Evolutionary conservation across 2,888 invertebrate species (phyloP).

Genomic region (Hirtodrosophila confusa): DNA sequence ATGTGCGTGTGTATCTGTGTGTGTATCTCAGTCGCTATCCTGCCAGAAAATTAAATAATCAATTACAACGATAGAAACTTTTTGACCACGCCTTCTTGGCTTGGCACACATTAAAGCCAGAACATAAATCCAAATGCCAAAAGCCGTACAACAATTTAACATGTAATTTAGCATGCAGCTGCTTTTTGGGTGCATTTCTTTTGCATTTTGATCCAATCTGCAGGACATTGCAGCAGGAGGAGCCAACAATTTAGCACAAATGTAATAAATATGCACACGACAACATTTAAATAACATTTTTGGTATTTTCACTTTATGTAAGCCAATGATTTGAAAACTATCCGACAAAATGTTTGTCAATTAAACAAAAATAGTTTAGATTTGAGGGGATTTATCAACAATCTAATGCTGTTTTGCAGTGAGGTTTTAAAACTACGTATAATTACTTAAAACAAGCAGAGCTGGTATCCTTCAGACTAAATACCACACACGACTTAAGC

Average conservation of each 20-base stretch:
- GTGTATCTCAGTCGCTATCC: conserved; percentile 1
- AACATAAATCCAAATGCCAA: conserved; percentile 67
- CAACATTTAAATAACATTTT: conserved; percentile 9
- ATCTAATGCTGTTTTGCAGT: conserved; percentile 36
- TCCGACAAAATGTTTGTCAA: conserved; percentile 20
- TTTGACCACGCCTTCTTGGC: conserved; percentile 40
- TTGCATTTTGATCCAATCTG: conserved; percentile 54
- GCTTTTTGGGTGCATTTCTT: conserved; percentile 39
- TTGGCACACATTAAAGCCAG: background rate
- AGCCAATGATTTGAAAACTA: too few relatives aligned
- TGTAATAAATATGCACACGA: too few relatives aligned
- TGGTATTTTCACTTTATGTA: too few relatives aligned
- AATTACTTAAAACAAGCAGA: conserved; percentile 15
- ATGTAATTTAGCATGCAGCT: conserved; percentile 9
- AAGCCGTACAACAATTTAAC: conserved; percentile 68
- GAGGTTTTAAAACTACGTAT: conserved; percentile 13
- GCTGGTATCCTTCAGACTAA: background rate
- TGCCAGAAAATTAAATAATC: conserved; percentile 72
- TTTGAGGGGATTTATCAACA: conserved; percentile 30
- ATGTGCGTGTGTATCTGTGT: conserved; percentile 35
- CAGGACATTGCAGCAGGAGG: conserved; percentile 11
- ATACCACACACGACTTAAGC: conserved; percentile 23
- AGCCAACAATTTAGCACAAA: background rate
- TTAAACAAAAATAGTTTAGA: conserved; percentile 14
- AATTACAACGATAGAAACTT: conserved; percentile 71